These are phyloP conservation scores for Mnemiopsis leidyi DNA, from an alignment of 37 sponge, comb jelly and placozoan genomes.

Conservation along the genomic window DNA sequence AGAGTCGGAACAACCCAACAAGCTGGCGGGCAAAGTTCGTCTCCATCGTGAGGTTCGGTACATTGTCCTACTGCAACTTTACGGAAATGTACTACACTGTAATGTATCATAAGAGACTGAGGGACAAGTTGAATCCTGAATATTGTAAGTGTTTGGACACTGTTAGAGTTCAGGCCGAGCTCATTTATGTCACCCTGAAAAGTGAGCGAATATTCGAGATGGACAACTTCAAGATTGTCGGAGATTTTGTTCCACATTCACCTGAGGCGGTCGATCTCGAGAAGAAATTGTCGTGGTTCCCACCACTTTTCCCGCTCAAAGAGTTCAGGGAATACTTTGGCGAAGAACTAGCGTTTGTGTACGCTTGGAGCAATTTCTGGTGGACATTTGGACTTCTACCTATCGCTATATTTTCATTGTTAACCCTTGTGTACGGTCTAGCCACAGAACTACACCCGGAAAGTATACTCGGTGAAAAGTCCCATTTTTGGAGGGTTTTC, in stretches of 20 bases:
- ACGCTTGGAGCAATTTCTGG: constrained; percentile 50
- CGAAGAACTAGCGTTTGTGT: constrained; percentile 18
- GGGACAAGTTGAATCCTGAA: neutral
- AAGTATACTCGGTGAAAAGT: neutral
- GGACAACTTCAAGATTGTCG: neutral
- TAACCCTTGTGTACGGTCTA: constrained; percentile 15
- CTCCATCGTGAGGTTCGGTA: neutral
- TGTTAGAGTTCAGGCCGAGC: neutral
- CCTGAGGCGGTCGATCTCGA: neutral
- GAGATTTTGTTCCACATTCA: constrained; percentile 29
- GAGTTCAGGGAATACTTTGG: constrained; percentile 36
- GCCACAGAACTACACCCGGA: neutral
- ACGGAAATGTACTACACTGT: constrained; percentile 17
- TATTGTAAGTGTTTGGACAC: neutral
- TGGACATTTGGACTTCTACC: neutral
- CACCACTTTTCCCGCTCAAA: constrained; percentile 9
- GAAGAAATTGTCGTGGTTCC: constrained; percentile 10
- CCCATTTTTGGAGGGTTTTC: neutral
- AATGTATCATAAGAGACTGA: neutral
- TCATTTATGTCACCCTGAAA: neutral
- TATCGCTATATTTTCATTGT: neutral
- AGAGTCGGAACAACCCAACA: neutral
- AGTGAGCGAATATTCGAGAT: neutral
- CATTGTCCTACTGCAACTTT: neutral
- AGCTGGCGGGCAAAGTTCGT: neutral